These are phyloP conservation scores for Danio choprae DNA, from an alignment of 2,797 vertebrate genomes.

Conservation along the genomic window DNA sequence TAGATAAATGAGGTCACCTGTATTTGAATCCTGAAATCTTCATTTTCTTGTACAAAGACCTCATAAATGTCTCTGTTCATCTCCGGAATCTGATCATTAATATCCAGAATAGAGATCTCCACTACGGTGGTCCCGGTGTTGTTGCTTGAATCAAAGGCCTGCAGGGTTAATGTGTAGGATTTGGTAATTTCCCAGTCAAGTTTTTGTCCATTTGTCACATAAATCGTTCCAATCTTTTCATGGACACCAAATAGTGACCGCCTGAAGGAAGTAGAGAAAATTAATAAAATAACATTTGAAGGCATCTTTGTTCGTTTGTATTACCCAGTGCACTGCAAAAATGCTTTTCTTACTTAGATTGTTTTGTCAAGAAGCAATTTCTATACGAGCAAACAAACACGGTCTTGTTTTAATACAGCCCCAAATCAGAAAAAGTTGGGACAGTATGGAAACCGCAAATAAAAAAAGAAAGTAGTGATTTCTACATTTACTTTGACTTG, in stretches of 20 bases:
- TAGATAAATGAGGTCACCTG: slow-evolving; percentile 66
- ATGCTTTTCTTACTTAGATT: too few relatives aligned
- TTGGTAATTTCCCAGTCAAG: slow-evolving; percentile 86
- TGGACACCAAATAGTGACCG: slow-evolving; percentile 77
- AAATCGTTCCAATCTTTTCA: slow-evolving; percentile 70
- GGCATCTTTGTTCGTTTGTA: not conserved
- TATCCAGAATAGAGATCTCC: slow-evolving; percentile 84
- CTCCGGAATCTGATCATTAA: slow-evolving; percentile 82
- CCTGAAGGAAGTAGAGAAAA: slow-evolving; percentile 69
- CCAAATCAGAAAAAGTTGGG: too few relatives aligned
- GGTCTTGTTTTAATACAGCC: too few relatives aligned
- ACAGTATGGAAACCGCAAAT: too few relatives aligned
- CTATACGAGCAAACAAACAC: too few relatives aligned
- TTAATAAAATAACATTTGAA: not conserved
- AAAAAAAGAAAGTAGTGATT: too few relatives aligned
- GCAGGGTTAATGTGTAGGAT: slow-evolving; percentile 83
- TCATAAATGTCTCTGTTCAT: slow-evolving; percentile 78
- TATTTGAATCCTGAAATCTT: slow-evolving; percentile 59
- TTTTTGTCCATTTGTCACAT: slow-evolving; percentile 69
- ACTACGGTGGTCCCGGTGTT: slow-evolving; percentile 78
- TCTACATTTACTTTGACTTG: too few relatives aligned
- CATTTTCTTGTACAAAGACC: slow-evolving; percentile 78
- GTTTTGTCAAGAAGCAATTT: too few relatives aligned
- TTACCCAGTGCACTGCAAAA: too few relatives aligned
- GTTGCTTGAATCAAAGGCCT: slow-evolving; percentile 79